phyloP scores from a whole-genome alignment of 2,888 invertebrate species.

The Ferdinandea cuprea region DNA sequence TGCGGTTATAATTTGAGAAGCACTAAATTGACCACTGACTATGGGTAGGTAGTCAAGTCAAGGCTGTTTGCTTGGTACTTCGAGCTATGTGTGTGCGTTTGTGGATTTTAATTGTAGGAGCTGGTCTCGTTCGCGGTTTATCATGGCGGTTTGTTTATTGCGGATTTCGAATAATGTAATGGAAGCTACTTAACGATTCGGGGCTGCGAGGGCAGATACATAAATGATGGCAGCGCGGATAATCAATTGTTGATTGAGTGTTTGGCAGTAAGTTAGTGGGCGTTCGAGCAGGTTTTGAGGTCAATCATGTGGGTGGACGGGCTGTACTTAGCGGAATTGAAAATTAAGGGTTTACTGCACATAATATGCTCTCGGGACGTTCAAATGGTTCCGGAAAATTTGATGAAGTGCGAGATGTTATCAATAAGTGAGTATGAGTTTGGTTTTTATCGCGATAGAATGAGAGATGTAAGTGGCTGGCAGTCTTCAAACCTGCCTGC shows the following conservation, averaged over 20 bases:
- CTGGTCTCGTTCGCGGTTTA: slow-evolving; percentile 1
- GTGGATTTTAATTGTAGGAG: slow-evolving; percentile 65
- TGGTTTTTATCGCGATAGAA: not conserved
- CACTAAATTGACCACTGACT: slow-evolving; percentile 46
- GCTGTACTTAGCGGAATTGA: slow-evolving; percentile 34
- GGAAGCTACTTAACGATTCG: slow-evolving; percentile 61
- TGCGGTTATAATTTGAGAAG: slow-evolving; percentile 50
- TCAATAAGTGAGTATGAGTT: slow-evolving; percentile 8
- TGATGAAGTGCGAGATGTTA: slow-evolving; percentile 26
- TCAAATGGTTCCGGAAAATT: too few species aligned
- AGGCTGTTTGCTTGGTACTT: not conserved
- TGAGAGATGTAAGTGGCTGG: not conserved
- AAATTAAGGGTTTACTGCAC: slow-evolving; percentile 18
- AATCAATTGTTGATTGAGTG: slow-evolving; percentile 61
- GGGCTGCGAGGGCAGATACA: slow-evolving; percentile 58
- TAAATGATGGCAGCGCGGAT: slow-evolving; percentile 32
- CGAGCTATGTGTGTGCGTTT: slow-evolving; percentile 10
- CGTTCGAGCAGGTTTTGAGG: slow-evolving; percentile 16
- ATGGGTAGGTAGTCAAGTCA: slow-evolving; percentile 2
- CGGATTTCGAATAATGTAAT: slow-evolving; percentile 52
- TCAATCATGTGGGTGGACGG: slow-evolving; percentile 48
- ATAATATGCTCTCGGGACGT: not conserved
- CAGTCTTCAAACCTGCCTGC: slow-evolving; percentile 23
- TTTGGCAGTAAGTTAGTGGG: slow-evolving; percentile 34
- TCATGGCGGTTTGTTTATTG: slow-evolving; percentile 35